Evolutionary conservation across 2,797 vertebrate genomes (phyloP).

Genomic region (Scolopax rusticola): DNA sequence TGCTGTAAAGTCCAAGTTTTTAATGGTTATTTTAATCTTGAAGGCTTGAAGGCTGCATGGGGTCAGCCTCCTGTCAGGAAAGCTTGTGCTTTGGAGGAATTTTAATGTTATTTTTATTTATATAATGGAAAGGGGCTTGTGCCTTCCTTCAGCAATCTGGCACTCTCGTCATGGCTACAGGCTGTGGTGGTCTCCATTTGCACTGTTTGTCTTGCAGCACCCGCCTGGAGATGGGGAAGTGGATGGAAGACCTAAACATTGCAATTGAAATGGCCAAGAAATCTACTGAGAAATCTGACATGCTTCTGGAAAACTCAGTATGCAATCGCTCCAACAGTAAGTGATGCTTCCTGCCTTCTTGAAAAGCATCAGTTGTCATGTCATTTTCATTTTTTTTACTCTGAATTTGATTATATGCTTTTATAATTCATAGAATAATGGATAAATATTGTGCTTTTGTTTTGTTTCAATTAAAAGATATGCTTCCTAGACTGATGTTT

Average conservation of each 20-base stretch:
- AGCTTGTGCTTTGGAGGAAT: not conserved
- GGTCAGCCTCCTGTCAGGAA: not conserved
- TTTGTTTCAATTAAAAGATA: not conserved
- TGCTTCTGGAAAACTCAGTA: conserved; percentile 79
- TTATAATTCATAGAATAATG: not conserved
- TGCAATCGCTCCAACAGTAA: conserved; percentile 86
- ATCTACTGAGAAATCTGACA: conserved; percentile 79
- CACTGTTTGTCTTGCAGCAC: conserved; percentile 80
- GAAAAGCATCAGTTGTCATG: not conserved
- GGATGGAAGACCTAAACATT: conserved; percentile 92
- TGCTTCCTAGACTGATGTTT: not conserved
- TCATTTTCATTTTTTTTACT: not conserved
- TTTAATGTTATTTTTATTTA: not conserved
- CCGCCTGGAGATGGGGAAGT: conserved; percentile 93
- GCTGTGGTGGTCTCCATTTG: not conserved
- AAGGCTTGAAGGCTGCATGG: not conserved
- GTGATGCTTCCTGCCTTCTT: conserved; percentile 35
- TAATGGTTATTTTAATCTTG: not conserved
- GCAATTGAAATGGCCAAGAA: conserved; percentile 92
- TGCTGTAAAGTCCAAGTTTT: not conserved
- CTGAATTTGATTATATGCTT: not conserved
- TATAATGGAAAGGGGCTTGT: not conserved
- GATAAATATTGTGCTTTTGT: not conserved
- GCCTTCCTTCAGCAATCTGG: not conserved
- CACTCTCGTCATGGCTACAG: not conserved